phyloP scores from a whole-genome alignment of 2,113 vertebrate genomes.

The Sciurus niger region DNA sequence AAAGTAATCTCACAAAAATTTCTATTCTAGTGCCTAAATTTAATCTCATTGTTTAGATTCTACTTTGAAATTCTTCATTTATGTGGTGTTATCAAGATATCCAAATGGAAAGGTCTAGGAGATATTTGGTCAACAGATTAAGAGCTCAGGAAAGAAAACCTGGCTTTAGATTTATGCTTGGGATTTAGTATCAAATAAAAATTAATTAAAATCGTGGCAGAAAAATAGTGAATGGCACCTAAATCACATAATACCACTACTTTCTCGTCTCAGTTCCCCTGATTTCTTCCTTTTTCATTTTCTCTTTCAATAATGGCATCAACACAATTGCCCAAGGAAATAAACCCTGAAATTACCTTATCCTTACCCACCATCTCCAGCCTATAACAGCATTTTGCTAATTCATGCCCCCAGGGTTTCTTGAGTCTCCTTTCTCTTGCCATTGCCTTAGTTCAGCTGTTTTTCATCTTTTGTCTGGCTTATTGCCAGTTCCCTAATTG shows the following conservation, averaged over 20 bases:
- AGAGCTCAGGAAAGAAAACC: background rate
- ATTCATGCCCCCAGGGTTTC: background rate
- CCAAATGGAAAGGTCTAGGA: background rate
- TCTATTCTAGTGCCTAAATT: background rate
- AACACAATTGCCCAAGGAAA: background rate
- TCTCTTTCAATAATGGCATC: background rate
- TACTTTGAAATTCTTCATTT: background rate
- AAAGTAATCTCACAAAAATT: background rate
- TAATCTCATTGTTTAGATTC: background rate
- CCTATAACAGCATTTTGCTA: background rate
- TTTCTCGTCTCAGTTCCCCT: background rate
- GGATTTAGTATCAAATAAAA: background rate
- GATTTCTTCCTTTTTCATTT: background rate
- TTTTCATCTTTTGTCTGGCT: background rate
- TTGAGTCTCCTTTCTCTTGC: background rate
- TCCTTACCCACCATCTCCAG: background rate
- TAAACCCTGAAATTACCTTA: background rate
- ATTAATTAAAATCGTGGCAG: background rate
- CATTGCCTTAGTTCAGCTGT: background rate
- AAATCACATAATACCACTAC: background rate
- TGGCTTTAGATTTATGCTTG: background rate
- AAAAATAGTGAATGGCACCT: background rate
- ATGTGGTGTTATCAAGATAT: background rate
- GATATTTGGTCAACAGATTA: background rate
- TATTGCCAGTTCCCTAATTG: background rate